Evolutionary conservation across 2,113 vertebrate species (phyloP).

Genomic region (Nibea coibor): DNA sequence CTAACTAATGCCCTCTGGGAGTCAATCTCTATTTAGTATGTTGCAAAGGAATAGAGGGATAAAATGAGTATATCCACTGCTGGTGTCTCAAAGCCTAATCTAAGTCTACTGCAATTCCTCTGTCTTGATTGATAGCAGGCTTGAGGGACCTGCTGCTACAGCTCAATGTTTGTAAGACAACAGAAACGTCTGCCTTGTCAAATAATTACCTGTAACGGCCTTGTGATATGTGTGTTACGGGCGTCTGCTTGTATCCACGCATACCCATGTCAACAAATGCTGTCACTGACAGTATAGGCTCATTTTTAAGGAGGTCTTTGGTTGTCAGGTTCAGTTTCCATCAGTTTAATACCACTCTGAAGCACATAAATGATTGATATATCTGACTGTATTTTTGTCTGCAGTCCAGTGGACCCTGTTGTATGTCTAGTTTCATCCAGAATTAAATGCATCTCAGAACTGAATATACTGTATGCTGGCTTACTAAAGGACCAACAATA

Average conservation of each 20-base stretch:
- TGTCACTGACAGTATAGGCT: conserved; percentile 28
- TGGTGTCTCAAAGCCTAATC: conserved; percentile 53
- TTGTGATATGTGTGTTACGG: conserved; percentile 8
- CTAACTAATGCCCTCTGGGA: conserved; percentile 8
- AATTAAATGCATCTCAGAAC: not conserved
- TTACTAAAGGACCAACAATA: not conserved
- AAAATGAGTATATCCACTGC: conserved; percentile 39
- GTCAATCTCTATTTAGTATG: conserved; percentile 23
- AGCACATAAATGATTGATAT: conserved; percentile 21
- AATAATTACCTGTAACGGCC: conserved; percentile 39
- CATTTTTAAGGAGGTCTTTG: conserved; percentile 18
- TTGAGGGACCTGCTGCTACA: conserved; percentile 26
- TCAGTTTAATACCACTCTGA: conserved; percentile 17
- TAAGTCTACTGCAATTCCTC: conserved; percentile 59
- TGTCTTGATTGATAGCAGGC: conserved; percentile 53
- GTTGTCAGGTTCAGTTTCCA: conserved; percentile 35
- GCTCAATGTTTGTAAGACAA: conserved; percentile 50
- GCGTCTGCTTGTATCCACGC: not conserved
- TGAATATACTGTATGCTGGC: not conserved
- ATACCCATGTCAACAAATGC: conserved; percentile 27
- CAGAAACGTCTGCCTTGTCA: conserved; percentile 44
- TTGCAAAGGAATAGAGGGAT: not conserved
- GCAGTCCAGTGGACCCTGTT: not conserved
- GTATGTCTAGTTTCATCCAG: not conserved
- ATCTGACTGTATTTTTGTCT: not conserved